A percentile compares a stretch with the other conserved stretches of the same genome.
Conservation (phyloP, 2,888 invertebrate species). For the Hirtodrosophila histrioides region DNA sequence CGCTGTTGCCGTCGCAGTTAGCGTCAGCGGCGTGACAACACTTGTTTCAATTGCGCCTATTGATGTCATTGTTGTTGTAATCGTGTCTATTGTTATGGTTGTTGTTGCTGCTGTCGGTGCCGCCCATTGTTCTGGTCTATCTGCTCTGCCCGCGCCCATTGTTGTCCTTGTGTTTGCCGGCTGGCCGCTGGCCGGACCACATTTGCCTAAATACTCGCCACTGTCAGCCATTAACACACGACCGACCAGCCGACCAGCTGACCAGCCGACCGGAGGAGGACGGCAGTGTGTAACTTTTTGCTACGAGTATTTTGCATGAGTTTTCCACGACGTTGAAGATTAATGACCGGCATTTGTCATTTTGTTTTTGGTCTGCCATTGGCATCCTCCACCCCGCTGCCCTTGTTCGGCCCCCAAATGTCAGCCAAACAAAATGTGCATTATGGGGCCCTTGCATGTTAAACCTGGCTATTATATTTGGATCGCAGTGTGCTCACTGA, state of each 20-base stretch:
- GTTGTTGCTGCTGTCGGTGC: conserved; percentile 8
- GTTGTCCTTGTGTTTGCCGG: conserved; percentile 17
- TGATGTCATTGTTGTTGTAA: conserved; percentile 52
- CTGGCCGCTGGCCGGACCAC: conserved; percentile 19
- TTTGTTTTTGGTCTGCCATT: conserved; percentile 28
- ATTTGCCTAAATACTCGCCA: conserved; percentile 61
- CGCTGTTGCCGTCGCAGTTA: conserved; percentile 6
- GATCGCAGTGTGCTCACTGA: too few relatives aligned
- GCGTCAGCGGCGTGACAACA: conserved; percentile 46
- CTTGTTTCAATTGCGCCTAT: conserved; percentile 66
- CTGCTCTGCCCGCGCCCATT: conserved; percentile 17
- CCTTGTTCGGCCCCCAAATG: too few relatives aligned
- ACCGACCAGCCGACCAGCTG: conserved; percentile 1
- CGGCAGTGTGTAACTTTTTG: conserved; percentile 16
- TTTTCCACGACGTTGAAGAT: conserved; percentile 54
- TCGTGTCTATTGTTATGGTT: conserved; percentile 1
- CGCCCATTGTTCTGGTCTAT: conserved; percentile 37
- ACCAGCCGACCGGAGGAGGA: not conserved
- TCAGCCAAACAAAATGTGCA: too few relatives aligned
- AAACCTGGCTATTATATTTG: not conserved
- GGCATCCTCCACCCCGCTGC: not conserved
- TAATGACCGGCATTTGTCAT: conserved; percentile 56
- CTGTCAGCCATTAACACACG: conserved; percentile 44
- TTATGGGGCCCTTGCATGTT: conserved; percentile 12
- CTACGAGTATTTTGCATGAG: conserved; percentile 35